phyloP scores from a whole-genome alignment of 2,888 invertebrate species.

The Cartodere bifasciata region DNA sequence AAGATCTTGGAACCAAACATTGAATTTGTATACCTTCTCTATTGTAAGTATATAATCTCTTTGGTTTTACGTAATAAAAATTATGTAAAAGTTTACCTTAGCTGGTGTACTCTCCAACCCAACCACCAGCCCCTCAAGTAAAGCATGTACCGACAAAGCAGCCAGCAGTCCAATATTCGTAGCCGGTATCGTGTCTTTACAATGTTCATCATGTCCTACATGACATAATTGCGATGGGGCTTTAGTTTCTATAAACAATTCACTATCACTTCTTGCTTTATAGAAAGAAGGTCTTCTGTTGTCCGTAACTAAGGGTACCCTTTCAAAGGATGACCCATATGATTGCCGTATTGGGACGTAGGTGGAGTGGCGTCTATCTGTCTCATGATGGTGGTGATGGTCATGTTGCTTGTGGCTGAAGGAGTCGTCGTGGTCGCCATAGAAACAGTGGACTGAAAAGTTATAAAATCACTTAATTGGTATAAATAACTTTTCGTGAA shows the following conservation, averaged over 20 bases:
- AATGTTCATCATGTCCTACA: slow-evolving; percentile 53
- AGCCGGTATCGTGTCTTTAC: slow-evolving; percentile 43
- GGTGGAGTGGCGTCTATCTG: slow-evolving; percentile 15
- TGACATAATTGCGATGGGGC: slow-evolving; percentile 44
- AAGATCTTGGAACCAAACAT: no score
- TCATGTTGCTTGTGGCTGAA: slow-evolving; percentile 6
- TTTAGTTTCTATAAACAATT: slow-evolving; percentile 15
- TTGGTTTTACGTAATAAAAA: no score
- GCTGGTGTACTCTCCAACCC: slow-evolving; percentile 55
- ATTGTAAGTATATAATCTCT: no score
- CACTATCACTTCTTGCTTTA: slow-evolving; percentile 20
- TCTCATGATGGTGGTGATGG: slow-evolving; percentile 2
- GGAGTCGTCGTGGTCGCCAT: slow-evolving; percentile 35
- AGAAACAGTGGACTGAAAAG: slow-evolving; percentile 57
- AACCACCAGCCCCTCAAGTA: slow-evolving; percentile 71
- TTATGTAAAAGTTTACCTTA: slow-evolving; percentile 38
- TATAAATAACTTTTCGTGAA: no score
- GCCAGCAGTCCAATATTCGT: slow-evolving; percentile 53
- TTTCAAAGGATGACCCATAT: background rate
- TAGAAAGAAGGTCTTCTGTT: slow-evolving; percentile 21
- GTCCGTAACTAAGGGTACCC: slow-evolving; percentile 15
- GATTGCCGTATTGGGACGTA: slow-evolving; percentile 7
- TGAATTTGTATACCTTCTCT: no score
- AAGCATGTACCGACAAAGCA: slow-evolving; percentile 64
- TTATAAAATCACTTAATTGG: slow-evolving; percentile 7